phyloP scores from a whole-genome alignment of 2,113 vertebrate species.

The Crotalus horridus region DNA sequence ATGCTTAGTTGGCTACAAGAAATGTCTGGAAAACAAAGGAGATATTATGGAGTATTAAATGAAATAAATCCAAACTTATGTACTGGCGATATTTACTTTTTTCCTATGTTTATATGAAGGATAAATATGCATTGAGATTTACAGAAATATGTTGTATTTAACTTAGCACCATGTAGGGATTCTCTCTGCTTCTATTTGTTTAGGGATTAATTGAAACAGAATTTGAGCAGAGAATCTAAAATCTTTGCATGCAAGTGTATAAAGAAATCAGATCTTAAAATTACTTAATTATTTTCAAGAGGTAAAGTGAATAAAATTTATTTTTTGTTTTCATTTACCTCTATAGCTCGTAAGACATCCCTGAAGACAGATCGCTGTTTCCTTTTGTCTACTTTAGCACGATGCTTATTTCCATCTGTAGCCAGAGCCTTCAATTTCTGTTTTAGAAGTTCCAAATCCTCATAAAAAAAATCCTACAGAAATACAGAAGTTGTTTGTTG shows the following conservation, averaged over 20 bases:
- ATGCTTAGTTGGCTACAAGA: too few relatives aligned
- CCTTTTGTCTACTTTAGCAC: conserved; percentile 93
- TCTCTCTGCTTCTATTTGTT: not conserved
- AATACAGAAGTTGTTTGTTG: not conserved
- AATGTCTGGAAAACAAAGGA: too few relatives aligned
- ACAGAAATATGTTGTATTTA: too few relatives aligned
- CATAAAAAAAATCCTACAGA: conserved; percentile 86
- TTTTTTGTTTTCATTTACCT: conserved; percentile 71
- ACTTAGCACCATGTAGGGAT: not conserved
- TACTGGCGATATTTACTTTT: too few relatives aligned
- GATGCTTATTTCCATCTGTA: conserved; percentile 95
- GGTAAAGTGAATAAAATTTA: not conserved
- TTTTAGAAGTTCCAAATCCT: conserved; percentile 85
- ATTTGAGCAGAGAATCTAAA: not conserved
- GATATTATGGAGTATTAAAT: too few relatives aligned
- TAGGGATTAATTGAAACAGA: not conserved
- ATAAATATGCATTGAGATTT: too few relatives aligned
- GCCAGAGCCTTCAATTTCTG: conserved; percentile 84
- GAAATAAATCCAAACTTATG: too few relatives aligned
- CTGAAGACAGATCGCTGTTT: conserved; percentile 96
- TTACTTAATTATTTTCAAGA: not conserved
- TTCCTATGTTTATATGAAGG: too few relatives aligned
- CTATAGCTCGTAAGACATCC: conserved; percentile 88
- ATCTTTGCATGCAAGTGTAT: not conserved
- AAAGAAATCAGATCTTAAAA: not conserved